Evolutionary conservation across 2,888 invertebrate genomes (phyloP), one percentile per base, ranked within the genome.

Genomic region (Monochamus alternatus): DNA sequence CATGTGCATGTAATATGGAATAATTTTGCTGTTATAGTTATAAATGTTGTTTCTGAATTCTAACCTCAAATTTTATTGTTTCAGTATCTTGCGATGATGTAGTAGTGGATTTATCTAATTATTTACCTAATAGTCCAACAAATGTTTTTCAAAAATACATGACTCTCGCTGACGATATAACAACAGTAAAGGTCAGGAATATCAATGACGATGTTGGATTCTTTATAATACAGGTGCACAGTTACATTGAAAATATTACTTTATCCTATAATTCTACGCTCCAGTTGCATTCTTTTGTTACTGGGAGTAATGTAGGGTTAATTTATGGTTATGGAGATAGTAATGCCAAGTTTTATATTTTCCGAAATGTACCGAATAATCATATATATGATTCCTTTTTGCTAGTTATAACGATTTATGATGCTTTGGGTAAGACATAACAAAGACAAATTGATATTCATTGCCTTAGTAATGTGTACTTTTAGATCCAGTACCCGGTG

Each of bases 401-500:
- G 2, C 2, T 85, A 22, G 80, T 80, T 14, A 64, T 85, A 52
- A 72, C 70, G 7, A 71, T 83, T 12, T 85, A 85, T 75, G 69
- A 78, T 47, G 74, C 79, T 67, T 44, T 77, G 14, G 81, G 83
- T 82, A 82, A 81, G 81, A 72, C 74, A 3, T 51, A 8, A 55
- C n/a, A 14, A 47, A 47, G 3, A 47, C 10, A 38, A 38, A 4
- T 14, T 55, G 14, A 5, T 14, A 14, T n/a, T 55, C n/a, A 22
- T 55, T 22, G 55, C 52, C 12, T 7, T 67, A 14, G 30, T 38
- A 62, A 58, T 60, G 52, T 74, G 4, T 67, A 65, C 64, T 82
- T 90, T 76, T 87, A 95, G 95, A 92, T 86, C 95, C 95, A 0
- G 89, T 95, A 80, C 95, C 95, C 22, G 96, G 96, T 55, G 95